Evolutionary conservation across 92 coral and sea anemone species (phyloP).

Genomic region (Zoanthus gigantus): DNA sequence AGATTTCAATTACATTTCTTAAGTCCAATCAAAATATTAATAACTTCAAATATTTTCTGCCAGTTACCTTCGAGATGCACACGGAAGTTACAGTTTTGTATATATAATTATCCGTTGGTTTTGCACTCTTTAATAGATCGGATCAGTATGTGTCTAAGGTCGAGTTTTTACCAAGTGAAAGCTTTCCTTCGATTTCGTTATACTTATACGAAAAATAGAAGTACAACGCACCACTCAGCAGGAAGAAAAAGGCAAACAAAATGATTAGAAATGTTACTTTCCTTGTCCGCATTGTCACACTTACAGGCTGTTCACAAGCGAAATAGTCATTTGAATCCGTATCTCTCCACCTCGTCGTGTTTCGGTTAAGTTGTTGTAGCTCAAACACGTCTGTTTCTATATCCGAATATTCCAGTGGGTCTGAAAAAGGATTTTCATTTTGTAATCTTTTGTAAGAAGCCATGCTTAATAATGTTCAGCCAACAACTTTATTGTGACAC

Average conservation of each 20-base stretch:
- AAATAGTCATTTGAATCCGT: not conserved
- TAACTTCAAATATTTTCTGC: too few relatives aligned
- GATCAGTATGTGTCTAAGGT: not conserved
- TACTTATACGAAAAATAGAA: constrained; percentile 37
- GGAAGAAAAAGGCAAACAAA: constrained; percentile 1
- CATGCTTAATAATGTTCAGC: not conserved
- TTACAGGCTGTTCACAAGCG: constrained; percentile 11
- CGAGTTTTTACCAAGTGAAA: not conserved
- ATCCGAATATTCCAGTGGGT: not conserved
- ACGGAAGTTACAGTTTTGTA: too few relatives aligned
- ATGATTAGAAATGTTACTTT: constrained; percentile 21
- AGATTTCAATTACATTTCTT: too few relatives aligned
- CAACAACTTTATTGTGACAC: not conserved
- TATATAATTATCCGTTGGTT: too few relatives aligned
- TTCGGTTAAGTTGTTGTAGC: constrained; percentile 1
- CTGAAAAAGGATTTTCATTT: not conserved
- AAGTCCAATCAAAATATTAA: too few relatives aligned
- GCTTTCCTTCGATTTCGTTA: constrained; percentile 4
- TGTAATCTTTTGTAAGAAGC: constrained; percentile 3
- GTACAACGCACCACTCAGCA: constrained; percentile 23
- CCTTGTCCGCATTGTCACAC: constrained; percentile 40
- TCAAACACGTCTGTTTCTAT: constrained; percentile 10
- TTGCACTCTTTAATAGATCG: too few relatives aligned
- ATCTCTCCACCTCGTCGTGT: not conserved
- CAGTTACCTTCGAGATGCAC: too few relatives aligned